A percentile compares a stretch with the other conserved stretches of the same genome.
These are phyloP conservation scores for Crepidodera aurea DNA, from an alignment of 2,888 invertebrate genomes.

Conservation along the genomic window DNA sequence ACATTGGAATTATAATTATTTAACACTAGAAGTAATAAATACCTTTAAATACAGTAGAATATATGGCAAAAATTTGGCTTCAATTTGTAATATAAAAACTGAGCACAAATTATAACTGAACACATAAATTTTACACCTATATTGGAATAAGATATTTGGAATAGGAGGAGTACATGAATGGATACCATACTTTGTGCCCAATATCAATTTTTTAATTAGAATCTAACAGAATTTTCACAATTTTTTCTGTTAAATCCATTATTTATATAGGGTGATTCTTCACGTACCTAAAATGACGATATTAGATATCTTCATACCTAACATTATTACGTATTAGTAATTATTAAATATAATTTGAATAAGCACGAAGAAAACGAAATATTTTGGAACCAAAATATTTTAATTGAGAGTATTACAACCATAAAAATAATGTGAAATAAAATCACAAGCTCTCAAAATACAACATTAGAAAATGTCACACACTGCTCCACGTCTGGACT, in stretches of 20 bases:
- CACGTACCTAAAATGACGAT: too few species aligned
- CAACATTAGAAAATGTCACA: too few species aligned
- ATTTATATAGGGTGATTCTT: neutral
- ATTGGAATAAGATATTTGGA: constrained; percentile 39
- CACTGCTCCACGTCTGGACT: too few species aligned
- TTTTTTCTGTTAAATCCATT: constrained; percentile 2
- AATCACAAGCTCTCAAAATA: too few species aligned
- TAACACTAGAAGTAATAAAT: constrained; percentile 48
- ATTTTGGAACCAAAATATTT: too few species aligned
- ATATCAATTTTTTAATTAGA: constrained; percentile 5
- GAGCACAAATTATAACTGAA: constrained; percentile 48
- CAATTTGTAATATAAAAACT: constrained; percentile 47
- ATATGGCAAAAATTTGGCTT: constrained; percentile 55
- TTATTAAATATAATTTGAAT: too few species aligned
- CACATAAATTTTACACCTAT: constrained; percentile 41
- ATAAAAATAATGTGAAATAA: too few species aligned
- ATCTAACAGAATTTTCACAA: constrained; percentile 1
- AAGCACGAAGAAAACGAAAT: too few species aligned
- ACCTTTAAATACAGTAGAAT: constrained; percentile 44
- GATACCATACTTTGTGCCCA: constrained; percentile 37
- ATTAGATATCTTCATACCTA: too few species aligned
- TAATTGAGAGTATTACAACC: too few species aligned
- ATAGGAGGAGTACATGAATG: constrained; percentile 31
- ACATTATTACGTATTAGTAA: too few species aligned
- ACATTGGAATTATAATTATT: constrained; percentile 47